These are phyloP conservation scores for Drosophila biarmipes DNA, from an alignment of 1,140 invertebrate genomes.

Conservation along the genomic window DNA sequence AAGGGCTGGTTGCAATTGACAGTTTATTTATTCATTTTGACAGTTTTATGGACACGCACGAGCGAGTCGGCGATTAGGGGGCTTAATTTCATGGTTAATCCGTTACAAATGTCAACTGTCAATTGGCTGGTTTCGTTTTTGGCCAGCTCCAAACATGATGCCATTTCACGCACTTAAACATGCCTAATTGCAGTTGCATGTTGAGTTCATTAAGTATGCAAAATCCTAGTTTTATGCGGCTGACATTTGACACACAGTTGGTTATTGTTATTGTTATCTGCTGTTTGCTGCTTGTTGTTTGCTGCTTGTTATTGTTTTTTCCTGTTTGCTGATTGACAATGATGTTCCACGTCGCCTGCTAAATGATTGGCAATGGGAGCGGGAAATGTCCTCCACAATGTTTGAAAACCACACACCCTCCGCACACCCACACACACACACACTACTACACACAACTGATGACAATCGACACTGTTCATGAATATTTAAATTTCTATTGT, in stretches of 20 bases:
- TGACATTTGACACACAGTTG: constrained; percentile 67
- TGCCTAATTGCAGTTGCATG: constrained; percentile 67
- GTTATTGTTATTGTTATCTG: constrained; percentile 17
- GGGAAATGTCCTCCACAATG: constrained; percentile 27
- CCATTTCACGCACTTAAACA: not conserved
- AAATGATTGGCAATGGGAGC: constrained; percentile 22
- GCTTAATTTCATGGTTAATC: constrained; percentile 73
- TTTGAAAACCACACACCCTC: constrained; percentile 7
- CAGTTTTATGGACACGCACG: constrained; percentile 60
- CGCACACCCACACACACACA: not conserved
- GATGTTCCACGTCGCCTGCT: constrained; percentile 13
- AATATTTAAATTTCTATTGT: constrained; percentile 78
- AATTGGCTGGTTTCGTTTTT: constrained; percentile 38
- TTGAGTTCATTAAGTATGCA: constrained; percentile 46
- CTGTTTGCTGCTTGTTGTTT: constrained; percentile 2
- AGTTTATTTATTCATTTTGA: constrained; percentile 62
- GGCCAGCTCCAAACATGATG: not conserved
- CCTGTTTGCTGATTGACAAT: constrained; percentile 42
- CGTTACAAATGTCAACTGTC: constrained; percentile 70
- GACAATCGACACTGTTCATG: constrained; percentile 66
- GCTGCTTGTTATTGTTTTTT: constrained; percentile 30
- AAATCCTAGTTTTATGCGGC: constrained; percentile 58
- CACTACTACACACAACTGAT: constrained; percentile 39
- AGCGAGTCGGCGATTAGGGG: constrained; percentile 40
- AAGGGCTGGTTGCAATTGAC: constrained; percentile 25